Percentiles rank a stretch among this genome's conserved stretches.
phyloP scores from a whole-genome alignment of 2,888 invertebrate genomes.

The Thumatha senex region DNA sequence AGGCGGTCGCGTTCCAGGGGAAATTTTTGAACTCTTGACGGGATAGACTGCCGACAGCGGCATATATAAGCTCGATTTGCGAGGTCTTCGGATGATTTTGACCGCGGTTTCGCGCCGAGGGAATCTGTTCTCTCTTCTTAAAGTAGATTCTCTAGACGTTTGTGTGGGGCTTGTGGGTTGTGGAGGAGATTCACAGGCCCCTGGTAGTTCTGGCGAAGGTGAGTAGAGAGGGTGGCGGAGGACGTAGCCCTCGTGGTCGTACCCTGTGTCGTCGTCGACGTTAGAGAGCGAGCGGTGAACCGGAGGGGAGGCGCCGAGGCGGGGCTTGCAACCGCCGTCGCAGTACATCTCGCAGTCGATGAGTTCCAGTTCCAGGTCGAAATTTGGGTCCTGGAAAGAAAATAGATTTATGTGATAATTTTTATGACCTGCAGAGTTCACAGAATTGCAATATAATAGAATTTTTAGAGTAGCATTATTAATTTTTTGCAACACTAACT shows the following conservation, averaged over 20 bases:
- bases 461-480: too few relatives aligned
- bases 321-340: slow-evolving; percentile 67
- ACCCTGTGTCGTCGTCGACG: slow-evolving; percentile 54
- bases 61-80: slow-evolving; percentile 88
- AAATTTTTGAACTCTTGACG: slow-evolving; percentile 59
- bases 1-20: slow-evolving; percentile 83
- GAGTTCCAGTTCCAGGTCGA: slow-evolving; percentile 67
- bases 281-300: slow-evolving; percentile 53
- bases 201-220: slow-evolving; percentile 54
- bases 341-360: slow-evolving; percentile 73
- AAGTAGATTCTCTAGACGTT: slow-evolving; percentile 88
- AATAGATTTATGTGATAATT: not conserved
- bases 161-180: slow-evolving; percentile 92
- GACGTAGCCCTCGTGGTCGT: slow-evolving; percentile 61
- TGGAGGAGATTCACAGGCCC: slow-evolving; percentile 86
- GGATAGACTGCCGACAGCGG: slow-evolving; percentile 78
- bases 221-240: slow-evolving; percentile 54
- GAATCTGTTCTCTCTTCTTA: slow-evolving; percentile 63
- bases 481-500: too few relatives aligned
- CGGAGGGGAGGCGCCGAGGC: slow-evolving; percentile 66
- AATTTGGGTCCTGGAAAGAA: slow-evolving; percentile 58
- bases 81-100: slow-evolving; percentile 58
- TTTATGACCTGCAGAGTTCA: too few relatives aligned
- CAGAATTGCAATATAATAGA: too few relatives aligned
- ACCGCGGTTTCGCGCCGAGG: slow-evolving; percentile 9